Conservation (phyloP, 2,888 invertebrate species). For the Drosophila cognata region DNA sequence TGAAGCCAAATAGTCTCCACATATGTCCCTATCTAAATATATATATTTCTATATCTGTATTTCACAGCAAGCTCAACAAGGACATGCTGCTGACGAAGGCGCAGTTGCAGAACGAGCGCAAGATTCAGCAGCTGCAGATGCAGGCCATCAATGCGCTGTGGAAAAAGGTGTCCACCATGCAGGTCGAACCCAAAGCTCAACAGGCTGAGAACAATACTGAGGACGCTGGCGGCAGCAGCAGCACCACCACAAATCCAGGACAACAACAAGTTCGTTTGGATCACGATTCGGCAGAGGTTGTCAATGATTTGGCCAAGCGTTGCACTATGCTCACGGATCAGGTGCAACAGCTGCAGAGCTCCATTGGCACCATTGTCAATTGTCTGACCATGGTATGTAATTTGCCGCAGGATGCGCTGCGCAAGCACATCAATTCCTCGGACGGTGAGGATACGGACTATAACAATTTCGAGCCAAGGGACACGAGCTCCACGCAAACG, state of each 20-base stretch:
- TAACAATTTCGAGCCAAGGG: constrained; percentile 81
- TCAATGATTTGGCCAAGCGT: constrained; percentile 91
- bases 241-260: background rate
- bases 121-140: constrained; percentile 94
- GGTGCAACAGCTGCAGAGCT: constrained; percentile 92
- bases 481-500: constrained; percentile 89
- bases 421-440: constrained; percentile 79
- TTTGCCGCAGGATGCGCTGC: constrained; percentile 83
- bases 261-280: constrained; percentile 79
- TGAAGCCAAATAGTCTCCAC: constrained; percentile 29
- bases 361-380: constrained; percentile 91
- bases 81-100: constrained; percentile 95
- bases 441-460: constrained; percentile 34
- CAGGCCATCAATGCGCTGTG: constrained; percentile 95
- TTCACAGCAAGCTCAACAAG: constrained; percentile 89
- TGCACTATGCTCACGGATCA: constrained; percentile 91
- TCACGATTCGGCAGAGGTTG: constrained; percentile 87
- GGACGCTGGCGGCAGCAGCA: constrained; percentile 7
- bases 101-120: constrained; percentile 93
- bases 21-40: background rate
- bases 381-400: constrained; percentile 87
- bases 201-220: constrained; percentile 15
- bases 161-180: constrained; percentile 92
- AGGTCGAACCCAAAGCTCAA: constrained; percentile 58
- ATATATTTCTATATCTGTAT: constrained; percentile 29